A percentile compares a stretch with the other conserved stretches of the same genome.
These are phyloP conservation scores for Drosophila sp. DNA, from an alignment of 1,140 invertebrate genomes.

Conservation along the genomic window DNA sequence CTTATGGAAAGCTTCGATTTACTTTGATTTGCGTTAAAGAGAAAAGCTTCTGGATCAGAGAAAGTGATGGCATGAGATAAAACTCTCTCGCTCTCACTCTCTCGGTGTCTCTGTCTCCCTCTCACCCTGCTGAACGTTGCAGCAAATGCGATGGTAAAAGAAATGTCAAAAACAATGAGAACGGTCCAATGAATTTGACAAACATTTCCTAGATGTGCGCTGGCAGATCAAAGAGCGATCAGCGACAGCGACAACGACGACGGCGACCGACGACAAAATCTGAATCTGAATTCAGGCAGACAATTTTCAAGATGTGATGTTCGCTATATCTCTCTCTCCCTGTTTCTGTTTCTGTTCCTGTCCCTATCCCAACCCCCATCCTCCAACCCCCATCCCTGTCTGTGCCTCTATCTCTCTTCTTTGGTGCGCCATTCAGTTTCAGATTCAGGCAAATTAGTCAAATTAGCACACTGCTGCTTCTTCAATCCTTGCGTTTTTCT, in stretches of 20 bases:
- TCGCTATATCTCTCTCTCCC: conserved; percentile 15
- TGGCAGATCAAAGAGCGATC: conserved; percentile 78
- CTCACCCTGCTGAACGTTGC: background rate
- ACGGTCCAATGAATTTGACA: conserved; percentile 82
- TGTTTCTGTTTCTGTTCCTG: no score
- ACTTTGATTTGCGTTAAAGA: conserved; percentile 12
- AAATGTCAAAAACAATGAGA: conserved; percentile 82
- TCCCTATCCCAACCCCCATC: no score
- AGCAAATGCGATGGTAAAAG: conserved; percentile 60
- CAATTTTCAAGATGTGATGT: conserved; percentile 33
- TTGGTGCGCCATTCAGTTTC: conserved; percentile 10
- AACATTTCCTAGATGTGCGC: conserved; percentile 82
- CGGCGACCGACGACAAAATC: conserved; percentile 27
- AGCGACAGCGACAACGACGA: conserved; percentile 39
- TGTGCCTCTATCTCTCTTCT: background rate
- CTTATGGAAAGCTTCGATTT: background rate
- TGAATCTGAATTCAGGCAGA: conserved; percentile 25
- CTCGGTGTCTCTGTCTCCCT: background rate
- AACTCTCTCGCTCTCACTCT: background rate
- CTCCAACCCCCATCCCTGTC: conserved; percentile 4
- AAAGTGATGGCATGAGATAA: conserved; percentile 26
- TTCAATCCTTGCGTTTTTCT: conserved; percentile 11
- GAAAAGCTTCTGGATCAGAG: conserved; percentile 25
- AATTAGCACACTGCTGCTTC: conserved; percentile 58
- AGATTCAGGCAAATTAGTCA: conserved; percentile 63